Evolutionary conservation across 2,113 vertebrate species (phyloP).

Genomic region (Silurus glanis): DNA sequence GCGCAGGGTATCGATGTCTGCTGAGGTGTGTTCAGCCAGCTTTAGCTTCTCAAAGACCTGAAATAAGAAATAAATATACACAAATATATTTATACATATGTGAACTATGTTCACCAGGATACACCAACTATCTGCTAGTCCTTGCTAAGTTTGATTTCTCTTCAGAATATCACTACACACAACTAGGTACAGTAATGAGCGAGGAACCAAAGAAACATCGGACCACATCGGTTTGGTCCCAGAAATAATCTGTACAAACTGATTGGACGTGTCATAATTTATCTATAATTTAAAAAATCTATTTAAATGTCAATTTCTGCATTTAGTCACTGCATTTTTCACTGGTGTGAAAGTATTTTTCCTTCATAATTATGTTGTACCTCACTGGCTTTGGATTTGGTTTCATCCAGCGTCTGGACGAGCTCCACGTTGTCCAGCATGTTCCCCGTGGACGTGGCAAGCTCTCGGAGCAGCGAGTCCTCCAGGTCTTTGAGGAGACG

Average conservation of each 20-base stretch:
- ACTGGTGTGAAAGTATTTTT: conserved; percentile 19
- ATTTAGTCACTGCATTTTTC: neutral
- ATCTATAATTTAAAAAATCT: neutral
- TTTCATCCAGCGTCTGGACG: conserved; percentile 87
- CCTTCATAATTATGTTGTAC: conserved; percentile 59
- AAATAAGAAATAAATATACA: conserved; percentile 14
- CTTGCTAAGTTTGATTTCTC: neutral
- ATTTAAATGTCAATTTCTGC: neutral
- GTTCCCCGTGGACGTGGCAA: conserved; percentile 91
- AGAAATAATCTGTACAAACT: neutral
- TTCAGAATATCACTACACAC: neutral
- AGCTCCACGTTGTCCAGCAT: conserved; percentile 95
- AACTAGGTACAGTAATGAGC: neutral
- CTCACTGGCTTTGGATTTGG: conserved; percentile 89
- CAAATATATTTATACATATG: too few species aligned
- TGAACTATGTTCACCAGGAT: too few species aligned
- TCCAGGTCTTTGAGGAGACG: conserved; percentile 89
- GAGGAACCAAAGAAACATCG: neutral
- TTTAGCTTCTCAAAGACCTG: conserved; percentile 91
- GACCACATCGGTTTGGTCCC: neutral
- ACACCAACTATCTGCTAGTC: neutral
- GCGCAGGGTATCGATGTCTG: conserved; percentile 85
- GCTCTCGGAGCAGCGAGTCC: conserved; percentile 86
- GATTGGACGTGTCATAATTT: neutral
- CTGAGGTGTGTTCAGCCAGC: conserved; percentile 80